A percentile compares a stretch with the other conserved stretches of the same genome.
These are phyloP conservation scores for Dynastes grantii DNA, from an alignment of 2,888 invertebrate species.

Conservation along the genomic window DNA sequence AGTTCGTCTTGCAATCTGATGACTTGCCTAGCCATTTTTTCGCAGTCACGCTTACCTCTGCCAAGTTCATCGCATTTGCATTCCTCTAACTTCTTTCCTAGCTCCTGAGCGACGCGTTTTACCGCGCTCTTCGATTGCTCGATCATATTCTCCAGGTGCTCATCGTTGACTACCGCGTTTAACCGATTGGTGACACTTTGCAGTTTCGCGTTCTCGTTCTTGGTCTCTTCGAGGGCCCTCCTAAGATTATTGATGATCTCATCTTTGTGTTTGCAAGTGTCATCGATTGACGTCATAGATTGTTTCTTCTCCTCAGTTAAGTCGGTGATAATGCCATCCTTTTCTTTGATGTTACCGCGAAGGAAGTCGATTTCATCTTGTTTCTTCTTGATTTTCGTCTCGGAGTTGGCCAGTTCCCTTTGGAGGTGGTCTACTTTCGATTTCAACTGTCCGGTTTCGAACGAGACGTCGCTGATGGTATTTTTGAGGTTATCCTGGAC, in stretches of 20 bases:
- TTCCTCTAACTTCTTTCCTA: conserved; percentile 54
- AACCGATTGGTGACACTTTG: conserved; percentile 52
- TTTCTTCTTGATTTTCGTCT: conserved; percentile 49
- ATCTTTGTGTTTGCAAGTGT: conserved; percentile 50
- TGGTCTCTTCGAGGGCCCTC: conserved; percentile 55
- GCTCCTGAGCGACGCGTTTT: conserved; percentile 63
- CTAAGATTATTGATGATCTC: conserved; percentile 50
- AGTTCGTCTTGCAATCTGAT: conserved; percentile 59
- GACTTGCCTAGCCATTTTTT: conserved; percentile 41
- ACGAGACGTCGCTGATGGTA: conserved; percentile 63
- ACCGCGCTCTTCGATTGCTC: conserved; percentile 65
- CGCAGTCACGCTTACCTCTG: conserved; percentile 47
- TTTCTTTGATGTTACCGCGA: conserved; percentile 41
- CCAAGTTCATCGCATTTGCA: conserved; percentile 23
- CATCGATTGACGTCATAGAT: conserved; percentile 5
- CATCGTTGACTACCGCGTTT: conserved; percentile 56
- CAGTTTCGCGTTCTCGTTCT: conserved; percentile 52
- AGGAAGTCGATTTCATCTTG: conserved; percentile 52
- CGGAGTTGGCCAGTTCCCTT: conserved; percentile 41
- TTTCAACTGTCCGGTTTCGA: conserved; percentile 62
- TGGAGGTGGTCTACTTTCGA: conserved; percentile 59
- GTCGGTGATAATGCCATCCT: conserved; percentile 48
- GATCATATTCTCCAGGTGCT: conserved; percentile 63
- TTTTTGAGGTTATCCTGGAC: conserved; percentile 64
- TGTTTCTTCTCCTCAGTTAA: conserved; percentile 41